Evolutionary conservation across 2,888 invertebrate genomes (phyloP), one percentile per base, ranked within the genome.

Genomic region (Parnassius orleans): DNA sequence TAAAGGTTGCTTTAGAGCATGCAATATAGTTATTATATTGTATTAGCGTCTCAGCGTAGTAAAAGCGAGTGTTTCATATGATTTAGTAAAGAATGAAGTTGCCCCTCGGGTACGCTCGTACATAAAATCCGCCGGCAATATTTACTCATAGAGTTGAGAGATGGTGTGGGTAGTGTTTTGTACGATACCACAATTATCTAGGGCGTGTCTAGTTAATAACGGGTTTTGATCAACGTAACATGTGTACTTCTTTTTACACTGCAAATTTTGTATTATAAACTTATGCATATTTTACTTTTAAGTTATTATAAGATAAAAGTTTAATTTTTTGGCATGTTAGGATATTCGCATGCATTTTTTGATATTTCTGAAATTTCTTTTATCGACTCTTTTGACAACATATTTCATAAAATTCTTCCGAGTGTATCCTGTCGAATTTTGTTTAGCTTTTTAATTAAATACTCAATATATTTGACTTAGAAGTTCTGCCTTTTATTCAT

Each of bases 161-260:
- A 62, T 12, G 46, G 61, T 53, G 61, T 57, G 53, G 57, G 61
- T 43, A 53, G 61, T 54, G 43, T 19, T 61, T 53, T 48, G 61
- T 61, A 61, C 52, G 57, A 57, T 57, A 62, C 61, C 53, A 53
- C 57, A 62, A 57, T 61, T 57, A 61, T 57, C 48, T 57, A 43
- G 57, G 61, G 57, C 53, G 61, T 57, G 57, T 51, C 57, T 42
- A 43, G 42, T 62, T 57, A 62, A 57, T 57, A 53, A 53, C 57
- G 57, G 61, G 51, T 52, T 61, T 47, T 12, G 15, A 10, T 43
- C 48, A 50, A 50, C 54, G 44, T 57, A 57, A 53, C 61, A n/a
- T n/a, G 47, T 57, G 57, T 43, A 62, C 48, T 42, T 53, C 47
- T 12, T 48, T 14, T 48, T 9, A 14, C 9, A 10, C 12, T 15